Evolutionary conservation across 2,113 vertebrate species (phyloP).

Genomic region (Platichthys flesus): DNA sequence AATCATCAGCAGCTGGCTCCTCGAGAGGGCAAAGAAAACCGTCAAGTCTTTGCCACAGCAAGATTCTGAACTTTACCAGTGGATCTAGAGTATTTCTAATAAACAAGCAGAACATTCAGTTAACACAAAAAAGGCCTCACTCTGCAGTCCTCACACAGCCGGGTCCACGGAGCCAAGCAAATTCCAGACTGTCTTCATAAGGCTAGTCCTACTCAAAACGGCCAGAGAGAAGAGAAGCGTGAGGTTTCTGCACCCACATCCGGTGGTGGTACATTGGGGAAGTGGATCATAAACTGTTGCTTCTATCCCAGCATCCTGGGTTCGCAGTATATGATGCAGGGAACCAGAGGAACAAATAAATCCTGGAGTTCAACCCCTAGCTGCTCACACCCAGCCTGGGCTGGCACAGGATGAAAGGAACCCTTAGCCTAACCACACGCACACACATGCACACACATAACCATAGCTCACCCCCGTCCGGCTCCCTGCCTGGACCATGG

Average conservation of each 20-base stretch:
- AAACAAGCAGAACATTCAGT: not conserved
- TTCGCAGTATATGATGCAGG: conserved; percentile 48
- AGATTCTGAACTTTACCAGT: not conserved
- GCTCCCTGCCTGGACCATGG: conserved; percentile 74
- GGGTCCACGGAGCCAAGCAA: not conserved
- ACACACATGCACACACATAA: conserved; percentile 62
- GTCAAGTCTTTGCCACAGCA: not conserved
- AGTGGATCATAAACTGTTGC: conserved; percentile 84
- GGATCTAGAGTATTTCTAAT: not conserved
- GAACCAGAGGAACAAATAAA: conserved; percentile 85
- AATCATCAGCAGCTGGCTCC: not conserved
- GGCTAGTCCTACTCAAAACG: conserved; percentile 4
- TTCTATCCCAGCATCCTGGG: conserved; percentile 80
- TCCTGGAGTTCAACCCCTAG: conserved; percentile 83
- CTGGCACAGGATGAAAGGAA: conserved; percentile 75
- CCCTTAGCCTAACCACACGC: conserved; percentile 81
- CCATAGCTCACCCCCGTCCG: conserved; percentile 62
- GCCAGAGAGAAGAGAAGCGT: conserved; percentile 10
- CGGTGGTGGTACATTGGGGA: conserved; percentile 73
- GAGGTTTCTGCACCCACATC: conserved; percentile 39
- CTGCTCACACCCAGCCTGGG: conserved; percentile 81
- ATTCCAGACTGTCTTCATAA: conserved; percentile 11
- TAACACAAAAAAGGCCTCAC: not conserved
- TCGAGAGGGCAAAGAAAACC: not conserved
- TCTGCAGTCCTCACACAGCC: not conserved